phyloP scores from a whole-genome alignment of 2,888 invertebrate genomes.

The Chrysodeixis includens region DNA sequence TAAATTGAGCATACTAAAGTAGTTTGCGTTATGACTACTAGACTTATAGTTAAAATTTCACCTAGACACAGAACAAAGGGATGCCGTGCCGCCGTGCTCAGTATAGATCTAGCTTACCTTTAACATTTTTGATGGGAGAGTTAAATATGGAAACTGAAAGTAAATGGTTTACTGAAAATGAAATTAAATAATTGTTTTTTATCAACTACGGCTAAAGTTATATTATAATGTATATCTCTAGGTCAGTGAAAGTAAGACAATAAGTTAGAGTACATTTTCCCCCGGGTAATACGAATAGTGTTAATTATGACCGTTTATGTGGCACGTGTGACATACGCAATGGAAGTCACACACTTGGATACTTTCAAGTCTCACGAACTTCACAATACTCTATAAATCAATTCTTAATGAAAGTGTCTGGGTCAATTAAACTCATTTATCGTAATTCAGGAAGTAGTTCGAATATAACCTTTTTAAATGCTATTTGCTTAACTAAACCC shows the following conservation, averaged over 20 bases:
- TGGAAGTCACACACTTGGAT: slow-evolving; percentile 32
- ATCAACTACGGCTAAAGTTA: too few species aligned
- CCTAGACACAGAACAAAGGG: too few species aligned
- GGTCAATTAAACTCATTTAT: slow-evolving; percentile 18
- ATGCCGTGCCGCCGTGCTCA: too few species aligned
- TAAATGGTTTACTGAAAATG: not conserved
- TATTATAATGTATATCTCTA: slow-evolving; percentile 9
- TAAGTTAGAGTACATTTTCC: slow-evolving; percentile 50
- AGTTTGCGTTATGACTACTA: too few species aligned
- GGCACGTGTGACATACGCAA: slow-evolving; percentile 58
- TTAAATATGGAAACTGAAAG: too few species aligned
- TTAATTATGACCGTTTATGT: slow-evolving; percentile 47
- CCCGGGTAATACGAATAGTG: slow-evolving; percentile 39
- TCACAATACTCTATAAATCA: slow-evolving; percentile 53
- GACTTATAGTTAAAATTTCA: too few species aligned
- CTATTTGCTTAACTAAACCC: not conserved
- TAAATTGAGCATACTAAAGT: too few species aligned
- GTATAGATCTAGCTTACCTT: too few species aligned
- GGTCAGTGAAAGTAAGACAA: slow-evolving; percentile 44
- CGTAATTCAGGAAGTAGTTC: not conserved
- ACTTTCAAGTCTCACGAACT: slow-evolving; percentile 55
- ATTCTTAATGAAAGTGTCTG: slow-evolving; percentile 43
- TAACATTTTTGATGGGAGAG: too few species aligned
- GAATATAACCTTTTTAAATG: not conserved
- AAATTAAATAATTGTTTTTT: not conserved